phyloP scores from a whole-genome alignment of 53 echinoderm and acorn worm genomes.

The Paelopatides confundens region DNA sequence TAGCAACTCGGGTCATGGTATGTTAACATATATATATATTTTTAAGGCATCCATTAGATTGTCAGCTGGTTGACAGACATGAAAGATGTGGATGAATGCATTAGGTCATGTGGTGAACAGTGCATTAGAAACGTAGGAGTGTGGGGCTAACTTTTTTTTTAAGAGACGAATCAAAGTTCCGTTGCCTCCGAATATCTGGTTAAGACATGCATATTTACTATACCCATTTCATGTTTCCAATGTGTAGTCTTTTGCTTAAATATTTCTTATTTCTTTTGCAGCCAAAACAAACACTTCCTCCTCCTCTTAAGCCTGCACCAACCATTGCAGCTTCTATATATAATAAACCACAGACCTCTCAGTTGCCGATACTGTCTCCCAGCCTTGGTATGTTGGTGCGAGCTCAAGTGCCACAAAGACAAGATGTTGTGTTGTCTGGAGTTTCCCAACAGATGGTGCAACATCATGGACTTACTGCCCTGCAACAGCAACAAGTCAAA shows the following conservation, averaged over 20 bases:
- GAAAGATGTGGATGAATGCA: too few relatives aligned
- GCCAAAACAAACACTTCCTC: background rate
- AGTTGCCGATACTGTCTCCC: background rate
- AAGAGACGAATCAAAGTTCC: too few relatives aligned
- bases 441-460: slow-evolving; percentile 19
- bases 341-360: background rate
- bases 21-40: background rate
- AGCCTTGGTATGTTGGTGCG: slow-evolving; percentile 20
- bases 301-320: slow-evolving; percentile 9
- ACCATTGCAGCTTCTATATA: slow-evolving; percentile 13
- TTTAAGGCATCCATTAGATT: too few relatives aligned
- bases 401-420: slow-evolving; percentile 1
- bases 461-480: background rate
- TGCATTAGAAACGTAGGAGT: too few relatives aligned
- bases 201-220: too few relatives aligned
- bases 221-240: too few relatives aligned
- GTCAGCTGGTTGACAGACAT: too few relatives aligned
- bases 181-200: too few relatives aligned
- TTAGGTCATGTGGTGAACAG: too few relatives aligned
- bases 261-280: background rate
- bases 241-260: too few relatives aligned
- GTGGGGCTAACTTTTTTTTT: too few relatives aligned
- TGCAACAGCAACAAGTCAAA: slow-evolving; percentile 10
- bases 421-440: background rate
- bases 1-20: background rate